Evolutionary conservation across 2,113 vertebrate genomes (phyloP).

Genomic region (Embiotoca jacksoni): DNA sequence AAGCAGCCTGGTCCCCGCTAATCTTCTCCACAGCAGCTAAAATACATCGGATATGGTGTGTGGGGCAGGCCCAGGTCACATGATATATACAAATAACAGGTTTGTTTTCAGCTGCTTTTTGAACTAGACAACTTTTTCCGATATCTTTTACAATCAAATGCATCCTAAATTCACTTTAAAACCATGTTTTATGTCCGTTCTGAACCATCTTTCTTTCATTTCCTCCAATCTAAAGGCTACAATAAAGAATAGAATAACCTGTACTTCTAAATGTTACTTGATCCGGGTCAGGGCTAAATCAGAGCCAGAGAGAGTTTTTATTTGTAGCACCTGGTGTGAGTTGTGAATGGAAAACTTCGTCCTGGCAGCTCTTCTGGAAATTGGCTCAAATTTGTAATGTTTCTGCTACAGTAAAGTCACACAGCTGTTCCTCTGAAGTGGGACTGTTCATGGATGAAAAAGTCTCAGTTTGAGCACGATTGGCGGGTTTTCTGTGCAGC

Average conservation of each 20-base stretch:
- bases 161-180: background rate
- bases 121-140: background rate
- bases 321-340: slow-evolving; percentile 48
- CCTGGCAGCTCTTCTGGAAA: slow-evolving; percentile 49
- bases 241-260: slow-evolving; percentile 24
- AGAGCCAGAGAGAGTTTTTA: slow-evolving; percentile 8
- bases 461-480: background rate
- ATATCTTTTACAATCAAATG: background rate
- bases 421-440: slow-evolving; percentile 49
- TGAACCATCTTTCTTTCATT: background rate
- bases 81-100: slow-evolving; percentile 22
- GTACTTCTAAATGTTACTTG: slow-evolving; percentile 13
- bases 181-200: background rate
- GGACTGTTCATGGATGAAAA: background rate
- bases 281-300: slow-evolving; percentile 12
- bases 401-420: slow-evolving; percentile 45
- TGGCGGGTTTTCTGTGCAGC: background rate
- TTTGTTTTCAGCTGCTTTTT: slow-evolving; percentile 19
- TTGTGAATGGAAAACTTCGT: slow-evolving; percentile 56
- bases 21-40: slow-evolving; percentile 61
- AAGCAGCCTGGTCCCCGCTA: slow-evolving; percentile 64
- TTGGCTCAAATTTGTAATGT: slow-evolving; percentile 37
- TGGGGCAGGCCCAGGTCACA: slow-evolving; percentile 26
- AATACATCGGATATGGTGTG: slow-evolving; percentile 48
- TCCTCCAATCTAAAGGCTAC: slow-evolving; percentile 1